Base-by-base conservation (phyloP, 2,797 vertebrate genomes). In the Aldrovandia affinis region DNA sequence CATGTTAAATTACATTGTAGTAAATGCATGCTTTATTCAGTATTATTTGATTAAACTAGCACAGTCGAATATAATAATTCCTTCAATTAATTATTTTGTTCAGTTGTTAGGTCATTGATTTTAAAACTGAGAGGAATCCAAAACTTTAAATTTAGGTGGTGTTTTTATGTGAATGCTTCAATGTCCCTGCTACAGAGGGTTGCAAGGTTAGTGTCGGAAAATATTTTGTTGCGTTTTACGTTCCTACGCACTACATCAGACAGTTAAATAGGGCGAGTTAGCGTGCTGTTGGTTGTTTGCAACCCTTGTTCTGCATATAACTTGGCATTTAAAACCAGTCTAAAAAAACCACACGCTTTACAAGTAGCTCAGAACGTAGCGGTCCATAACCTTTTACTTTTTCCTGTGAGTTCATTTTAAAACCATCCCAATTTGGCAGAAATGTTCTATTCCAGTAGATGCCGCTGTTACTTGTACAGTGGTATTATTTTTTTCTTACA, bases 401-500 rank as follows among this genome's bases (percentile, higher is more conserved):
- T 12, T 12, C 47, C 47, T 61, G 5, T 18, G 20, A 22, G 12
- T 22, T 0, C 20, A 61, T 4, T 18, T 20, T 20, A 18, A 22
- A 5, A n/a, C 59, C 5, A 5, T 8, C 12, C 18, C 18, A n/a
- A n/a, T 7, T 61, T n/a, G 8, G 20, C 4, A 18, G 59, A 22
- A n/a, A 20, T 61, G 20, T n/a, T 22, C 20, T 79, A 7, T 79
- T 79, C 78, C 28, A 55, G 50, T 54, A 78, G 77, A 79, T 79
- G 78, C 30, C 78, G 54, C 78, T 79, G 78, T 54, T 33, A 3
- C 28, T 25, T 15, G 1, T 52, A 30, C 7, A 18, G 14, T 7
- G 14, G 10, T 18, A 6, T 8, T 6, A 18, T 28, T 7, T 55
- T 22, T 20, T 5, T n/a, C n/a, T n/a, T n/a, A n/a, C n/a, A n/a